These are phyloP conservation scores for Muscidifurax raptorellus DNA, from an alignment of 1,140 invertebrate species.

Conservation along the genomic window DNA sequence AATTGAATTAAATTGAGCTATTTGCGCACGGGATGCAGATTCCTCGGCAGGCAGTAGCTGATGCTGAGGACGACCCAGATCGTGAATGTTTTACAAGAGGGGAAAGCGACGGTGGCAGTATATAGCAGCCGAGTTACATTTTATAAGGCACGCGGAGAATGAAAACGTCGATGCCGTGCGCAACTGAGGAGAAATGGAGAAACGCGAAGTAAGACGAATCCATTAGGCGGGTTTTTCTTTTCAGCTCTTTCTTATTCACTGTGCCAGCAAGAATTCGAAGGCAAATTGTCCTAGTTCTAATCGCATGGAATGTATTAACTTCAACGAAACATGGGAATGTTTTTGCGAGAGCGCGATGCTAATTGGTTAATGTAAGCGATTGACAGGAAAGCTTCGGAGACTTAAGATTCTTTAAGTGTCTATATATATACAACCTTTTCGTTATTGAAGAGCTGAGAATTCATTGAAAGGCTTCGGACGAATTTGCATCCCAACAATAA, in stretches of 20 bases:
- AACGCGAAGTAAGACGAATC: slow-evolving; percentile 14
- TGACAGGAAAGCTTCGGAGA: background rate
- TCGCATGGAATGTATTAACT: background rate
- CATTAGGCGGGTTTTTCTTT: background rate
- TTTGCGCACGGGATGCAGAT: slow-evolving; percentile 17
- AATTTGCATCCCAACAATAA: too few relatives aligned
- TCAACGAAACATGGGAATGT: background rate
- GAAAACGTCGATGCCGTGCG: background rate
- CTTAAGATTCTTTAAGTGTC: too few relatives aligned
- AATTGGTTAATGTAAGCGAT: background rate
- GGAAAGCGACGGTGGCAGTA: background rate
- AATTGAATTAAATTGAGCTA: slow-evolving; percentile 56
- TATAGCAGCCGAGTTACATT: background rate
- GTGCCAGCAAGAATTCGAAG: background rate
- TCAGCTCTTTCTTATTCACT: background rate
- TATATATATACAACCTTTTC: too few relatives aligned
- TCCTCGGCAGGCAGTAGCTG: too few relatives aligned
- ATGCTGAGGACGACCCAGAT: background rate
- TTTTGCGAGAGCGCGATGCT: background rate
- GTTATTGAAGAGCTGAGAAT: too few relatives aligned
- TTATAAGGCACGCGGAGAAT: background rate
- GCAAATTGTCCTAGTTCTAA: background rate
- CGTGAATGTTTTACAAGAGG: slow-evolving; percentile 4
- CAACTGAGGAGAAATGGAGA: background rate
- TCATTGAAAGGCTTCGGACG: too few relatives aligned